Base-by-base conservation (phyloP, 2,113 vertebrate species). In the Numida meleagris region DNA sequence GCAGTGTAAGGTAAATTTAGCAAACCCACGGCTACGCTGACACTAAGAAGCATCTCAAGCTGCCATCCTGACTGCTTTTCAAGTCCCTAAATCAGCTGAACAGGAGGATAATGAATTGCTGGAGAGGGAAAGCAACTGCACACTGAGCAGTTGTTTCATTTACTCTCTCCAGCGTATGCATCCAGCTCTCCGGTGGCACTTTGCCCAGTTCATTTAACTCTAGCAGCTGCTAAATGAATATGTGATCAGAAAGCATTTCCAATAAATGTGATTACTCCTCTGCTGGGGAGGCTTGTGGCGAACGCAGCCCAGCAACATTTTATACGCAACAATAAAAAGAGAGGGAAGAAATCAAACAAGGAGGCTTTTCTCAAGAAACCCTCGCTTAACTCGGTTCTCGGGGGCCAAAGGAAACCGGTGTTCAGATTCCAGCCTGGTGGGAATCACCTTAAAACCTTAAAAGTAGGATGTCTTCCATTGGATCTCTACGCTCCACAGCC, bases 161-260 rank as follows among this genome's bases (percentile, higher is more conserved):
- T 77, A 91, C 85, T 70, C 63, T 66, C 85, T 77, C 89, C 93
- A 77, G 93, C 75, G 34, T 43, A 68, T n/a, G 79, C 74, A 83
- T 88, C 93, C 89, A 68, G 40, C 38, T 90, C 91, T 80, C 75
- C 68, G 6, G 82, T 95, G 96, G 95, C 96, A 89, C 75, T 91
- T 89, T 93, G 96, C 95, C 96, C 95, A 93, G 86, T 81, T 93
- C 78, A 40, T 91, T 96, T 94, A 89, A 84, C 85, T 95, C 91
- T 17, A 96, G 95, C 96, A 96, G 93, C 93, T 97, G 96, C 76
- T 86, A 68, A 97, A 96, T 95, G 91, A 94, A 94, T 95, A 85
- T 73, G 87, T 91, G 94, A 94, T 86, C 93, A 81, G 82, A 66
- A 95, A 95, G 79, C 6, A 2, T 83, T 91, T 91, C 91, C 94